Evolutionary conservation across 2,888 invertebrate species (phyloP), one percentile per base, ranked within the genome.

Genomic region (Andrena fulva): DNA sequence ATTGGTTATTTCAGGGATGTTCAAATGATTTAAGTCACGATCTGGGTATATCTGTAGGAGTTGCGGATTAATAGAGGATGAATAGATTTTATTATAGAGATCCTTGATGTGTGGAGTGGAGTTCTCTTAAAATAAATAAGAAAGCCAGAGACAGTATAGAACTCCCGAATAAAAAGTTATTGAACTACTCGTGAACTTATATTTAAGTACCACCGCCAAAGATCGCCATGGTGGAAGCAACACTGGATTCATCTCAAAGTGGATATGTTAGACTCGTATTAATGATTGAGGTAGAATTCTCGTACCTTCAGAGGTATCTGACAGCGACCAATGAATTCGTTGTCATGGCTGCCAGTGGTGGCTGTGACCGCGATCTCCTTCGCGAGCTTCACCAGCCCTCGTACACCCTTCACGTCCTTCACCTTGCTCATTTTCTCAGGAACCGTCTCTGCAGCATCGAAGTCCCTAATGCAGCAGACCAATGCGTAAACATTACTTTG

Each of bases 361-460:
- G 99, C 99, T 0, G 99, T 99, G 20, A 99, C 96, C 0, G 97
- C 98, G 77, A 98, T 97, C 94, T 98, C 98, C 92, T 98, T 98
- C 95, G 98, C 96, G 50, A 98, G 94, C 93, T 97, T 98, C 42
- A 97, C 95, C 24, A 98, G 95, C 0, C 98, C 98, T 92, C 96
- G 96, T 0, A 98, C 96, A 0, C 98, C 98, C 94, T 98, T 98
- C 0, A 98, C 97, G 90, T 97, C 97, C 85, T 97, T 96, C 82
- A 98, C 95, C 94, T 98, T 97, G 68, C 97, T 97, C 95, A 98
- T 96, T 94, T 98, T 98, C 92, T 98, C 98, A 82, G 97, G 96
- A 0, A 98, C 97, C 0, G 97, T 97, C 94, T 98, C 98, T 0
- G 98, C 98, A 16, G 98, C 97, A 94, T 98, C 98, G 89, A 98